Conservation (phyloP, 2,113 vertebrate species). For the Desmodus rotundus region DNA sequence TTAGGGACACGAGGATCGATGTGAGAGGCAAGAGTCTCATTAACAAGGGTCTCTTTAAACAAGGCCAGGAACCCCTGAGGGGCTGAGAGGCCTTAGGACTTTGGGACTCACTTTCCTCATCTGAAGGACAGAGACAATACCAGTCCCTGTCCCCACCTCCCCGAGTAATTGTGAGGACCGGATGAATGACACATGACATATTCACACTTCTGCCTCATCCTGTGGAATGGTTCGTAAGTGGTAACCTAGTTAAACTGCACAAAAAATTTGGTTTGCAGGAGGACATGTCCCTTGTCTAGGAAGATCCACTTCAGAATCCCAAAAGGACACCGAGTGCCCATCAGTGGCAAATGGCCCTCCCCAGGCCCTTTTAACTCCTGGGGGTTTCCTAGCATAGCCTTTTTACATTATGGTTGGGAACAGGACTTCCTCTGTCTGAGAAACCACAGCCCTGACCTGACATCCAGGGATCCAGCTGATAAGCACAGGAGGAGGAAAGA, state of each 20-base stretch:
- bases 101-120: not conserved
- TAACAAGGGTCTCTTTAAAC: not conserved
- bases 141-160: not conserved
- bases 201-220: not conserved
- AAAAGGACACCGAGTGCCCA: not conserved
- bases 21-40: no score
- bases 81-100: not conserved
- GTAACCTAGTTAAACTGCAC: not conserved
- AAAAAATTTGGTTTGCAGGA: not conserved
- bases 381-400: not conserved
- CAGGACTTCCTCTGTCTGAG: not conserved
- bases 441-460: not conserved
- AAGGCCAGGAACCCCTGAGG: not conserved
- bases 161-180: not conserved
- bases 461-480: not conserved
- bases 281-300: not conserved
- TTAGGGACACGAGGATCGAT: not conserved
- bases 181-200: not conserved
- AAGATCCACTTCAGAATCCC: not conserved
- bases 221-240: not conserved
- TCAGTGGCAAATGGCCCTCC: not conserved
- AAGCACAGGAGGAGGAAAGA: not conserved
- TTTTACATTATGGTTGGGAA: not conserved
- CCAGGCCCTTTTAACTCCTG: not conserved
- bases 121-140: not conserved